A percentile compares a stretch with the other conserved stretches of the same genome.
Conservation (phyloP, 2,797 vertebrate genomes). For the Heterohyrax brucei region DNA sequence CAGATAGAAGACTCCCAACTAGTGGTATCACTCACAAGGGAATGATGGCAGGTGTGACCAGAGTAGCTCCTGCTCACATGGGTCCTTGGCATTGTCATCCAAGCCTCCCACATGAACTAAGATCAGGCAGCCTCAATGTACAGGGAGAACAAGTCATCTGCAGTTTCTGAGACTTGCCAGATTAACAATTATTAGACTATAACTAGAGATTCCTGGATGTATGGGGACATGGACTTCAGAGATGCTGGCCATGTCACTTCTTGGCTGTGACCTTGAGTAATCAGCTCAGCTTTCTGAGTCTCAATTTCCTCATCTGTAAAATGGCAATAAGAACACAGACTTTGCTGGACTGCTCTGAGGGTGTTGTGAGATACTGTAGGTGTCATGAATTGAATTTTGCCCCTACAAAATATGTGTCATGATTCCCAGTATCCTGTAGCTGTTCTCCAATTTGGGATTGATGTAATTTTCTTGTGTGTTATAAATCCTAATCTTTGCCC, state of each 20-base stretch:
- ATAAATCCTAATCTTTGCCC: too few relatives aligned
- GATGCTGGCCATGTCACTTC: background rate
- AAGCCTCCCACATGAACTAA: background rate
- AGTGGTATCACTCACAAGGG: background rate
- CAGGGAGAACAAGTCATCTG: background rate
- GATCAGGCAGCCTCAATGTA: background rate
- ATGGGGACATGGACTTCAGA: background rate
- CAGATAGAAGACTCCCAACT: background rate
- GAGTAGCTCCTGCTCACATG: background rate
- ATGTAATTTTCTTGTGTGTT: too few relatives aligned
- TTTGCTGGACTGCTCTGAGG: too few relatives aligned
- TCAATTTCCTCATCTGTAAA: constrained; percentile 22
- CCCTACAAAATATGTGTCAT: too few relatives aligned
- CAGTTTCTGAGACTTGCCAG: background rate
- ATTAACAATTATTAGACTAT: background rate
- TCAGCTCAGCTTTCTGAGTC: background rate
- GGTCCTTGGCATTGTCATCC: background rate
- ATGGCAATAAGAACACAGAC: too few relatives aligned
- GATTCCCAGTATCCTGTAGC: too few relatives aligned
- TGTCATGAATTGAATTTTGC: too few relatives aligned
- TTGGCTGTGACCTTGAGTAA: constrained; percentile 32
- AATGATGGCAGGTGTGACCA: background rate
- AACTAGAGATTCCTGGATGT: background rate
- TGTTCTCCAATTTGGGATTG: too few relatives aligned
- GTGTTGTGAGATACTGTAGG: too few relatives aligned